Percentiles rank a stretch among this genome's conserved stretches.
These are phyloP conservation scores for Lithodes maja DNA, from an alignment of 2,888 invertebrate species.

Conservation along the genomic window DNA sequence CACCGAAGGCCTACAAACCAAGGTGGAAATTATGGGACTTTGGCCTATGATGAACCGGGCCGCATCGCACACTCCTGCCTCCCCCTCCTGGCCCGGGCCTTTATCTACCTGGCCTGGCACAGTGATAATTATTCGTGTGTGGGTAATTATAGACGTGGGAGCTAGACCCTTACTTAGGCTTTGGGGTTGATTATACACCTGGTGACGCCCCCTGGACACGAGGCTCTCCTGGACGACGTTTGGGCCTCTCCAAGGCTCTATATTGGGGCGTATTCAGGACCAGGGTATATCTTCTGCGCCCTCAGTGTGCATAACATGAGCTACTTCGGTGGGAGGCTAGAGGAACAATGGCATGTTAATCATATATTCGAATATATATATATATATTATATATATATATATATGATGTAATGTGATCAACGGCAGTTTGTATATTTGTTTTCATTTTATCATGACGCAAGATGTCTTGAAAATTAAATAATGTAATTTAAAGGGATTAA, in stretches of 20 bases:
- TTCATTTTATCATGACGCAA: too few relatives aligned
- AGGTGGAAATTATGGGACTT: background rate
- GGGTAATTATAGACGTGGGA: slow-evolving; percentile 61
- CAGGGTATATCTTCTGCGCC: slow-evolving; percentile 12
- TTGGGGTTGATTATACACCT: slow-evolving; percentile 55
- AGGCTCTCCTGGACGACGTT: background rate
- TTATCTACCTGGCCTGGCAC: slow-evolving; percentile 62
- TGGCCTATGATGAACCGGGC: background rate
- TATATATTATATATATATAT: too few relatives aligned
- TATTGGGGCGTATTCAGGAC: slow-evolving; percentile 25
- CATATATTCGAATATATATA: too few relatives aligned
- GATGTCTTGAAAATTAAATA: too few relatives aligned
- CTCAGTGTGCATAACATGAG: slow-evolving; percentile 26
- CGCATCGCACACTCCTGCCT: slow-evolving; percentile 31
- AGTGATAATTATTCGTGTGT: slow-evolving; percentile 66
- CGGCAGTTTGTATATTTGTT: too few relatives aligned
- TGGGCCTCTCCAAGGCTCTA: background rate
- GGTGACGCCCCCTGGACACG: slow-evolving; percentile 28
- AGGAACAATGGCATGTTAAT: too few relatives aligned
- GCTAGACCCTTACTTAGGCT: slow-evolving; percentile 63
- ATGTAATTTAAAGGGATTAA: too few relatives aligned
- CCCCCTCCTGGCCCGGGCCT: slow-evolving; percentile 3
- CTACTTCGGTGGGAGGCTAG: slow-evolving; percentile 24
- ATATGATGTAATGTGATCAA: too few relatives aligned
- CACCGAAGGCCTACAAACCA: background rate